These are phyloP conservation scores for Sporophila hypoxantha DNA, from an alignment of 2,113 vertebrate genomes.

Conservation along the genomic window DNA sequence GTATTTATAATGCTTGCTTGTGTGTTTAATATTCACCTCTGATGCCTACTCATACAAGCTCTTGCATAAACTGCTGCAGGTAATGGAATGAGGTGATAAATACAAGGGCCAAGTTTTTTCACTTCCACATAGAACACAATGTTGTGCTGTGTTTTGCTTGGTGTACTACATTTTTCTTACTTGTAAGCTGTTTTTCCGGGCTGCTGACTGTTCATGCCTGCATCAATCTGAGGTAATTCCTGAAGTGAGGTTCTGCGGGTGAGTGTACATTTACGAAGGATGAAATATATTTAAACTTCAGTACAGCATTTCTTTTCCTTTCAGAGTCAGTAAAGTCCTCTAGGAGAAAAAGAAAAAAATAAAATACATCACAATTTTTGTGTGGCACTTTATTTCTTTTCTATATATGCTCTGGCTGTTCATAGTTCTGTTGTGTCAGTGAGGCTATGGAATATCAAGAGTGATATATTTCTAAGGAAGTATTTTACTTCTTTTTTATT, in stretches of 20 bases:
- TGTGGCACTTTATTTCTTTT: background rate
- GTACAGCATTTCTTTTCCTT: background rate
- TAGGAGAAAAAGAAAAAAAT: background rate
- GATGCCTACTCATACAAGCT: fast-evolving
- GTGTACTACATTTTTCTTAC: background rate
- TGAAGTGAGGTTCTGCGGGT: background rate
- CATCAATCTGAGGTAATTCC: background rate
- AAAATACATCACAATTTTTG: background rate
- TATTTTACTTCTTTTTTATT: background rate
- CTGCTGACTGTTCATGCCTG: background rate
- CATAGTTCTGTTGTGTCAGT: background rate
- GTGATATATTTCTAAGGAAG: background rate
- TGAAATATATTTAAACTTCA: background rate
- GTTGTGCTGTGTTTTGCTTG: background rate
- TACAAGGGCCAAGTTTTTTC: background rate
- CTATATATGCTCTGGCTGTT: background rate
- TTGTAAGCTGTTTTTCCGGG: background rate
- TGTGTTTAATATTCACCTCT: background rate
- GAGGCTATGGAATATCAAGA: background rate
- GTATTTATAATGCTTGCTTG: background rate
- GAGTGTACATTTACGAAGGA: background rate
- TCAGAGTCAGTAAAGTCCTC: background rate
- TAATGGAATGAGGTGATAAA: background rate
- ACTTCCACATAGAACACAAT: background rate
- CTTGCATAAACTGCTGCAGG: background rate